Conservation (phyloP, 1,140 invertebrate genomes). For the Drosophila lowei region DNA sequence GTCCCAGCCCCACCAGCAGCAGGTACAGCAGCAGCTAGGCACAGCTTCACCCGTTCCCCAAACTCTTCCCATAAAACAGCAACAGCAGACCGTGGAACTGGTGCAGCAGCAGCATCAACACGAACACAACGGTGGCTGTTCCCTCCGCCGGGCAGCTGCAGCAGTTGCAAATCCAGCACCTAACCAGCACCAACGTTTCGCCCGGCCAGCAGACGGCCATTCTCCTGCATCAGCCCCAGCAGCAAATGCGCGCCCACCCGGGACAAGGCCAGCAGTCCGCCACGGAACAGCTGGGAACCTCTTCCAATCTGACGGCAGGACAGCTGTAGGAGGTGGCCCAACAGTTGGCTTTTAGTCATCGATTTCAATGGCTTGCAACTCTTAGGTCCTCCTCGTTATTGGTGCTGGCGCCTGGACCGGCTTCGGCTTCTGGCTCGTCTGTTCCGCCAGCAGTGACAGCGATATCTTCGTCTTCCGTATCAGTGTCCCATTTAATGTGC, state of each 20-base stretch:
- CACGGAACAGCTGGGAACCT: slow-evolving; percentile 72
- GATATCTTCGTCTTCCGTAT: no score
- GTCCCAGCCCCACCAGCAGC: slow-evolving; percentile 41
- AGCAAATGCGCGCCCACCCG: slow-evolving; percentile 51
- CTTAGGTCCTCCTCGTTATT: no score
- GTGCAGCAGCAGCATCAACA: slow-evolving; percentile 42
- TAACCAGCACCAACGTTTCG: slow-evolving; percentile 52
- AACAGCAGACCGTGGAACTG: slow-evolving; percentile 47
- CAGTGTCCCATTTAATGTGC: no score
- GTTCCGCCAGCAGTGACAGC: no score
- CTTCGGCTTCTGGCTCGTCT: no score
- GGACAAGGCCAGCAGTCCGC: slow-evolving; percentile 29
- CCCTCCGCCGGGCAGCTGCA: slow-evolving; percentile 55
- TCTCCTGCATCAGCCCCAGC: slow-evolving; percentile 64
- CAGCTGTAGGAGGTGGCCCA: slow-evolving; percentile 77
- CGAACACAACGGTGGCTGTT: slow-evolving; percentile 58
- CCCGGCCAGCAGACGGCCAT: slow-evolving; percentile 69
- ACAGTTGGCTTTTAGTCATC: no score
- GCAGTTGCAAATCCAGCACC: slow-evolving; percentile 67
- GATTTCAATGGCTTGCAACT: no score
- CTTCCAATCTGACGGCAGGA: slow-evolving; percentile 56
- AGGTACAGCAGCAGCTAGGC: slow-evolving; percentile 52
- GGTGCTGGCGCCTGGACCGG: no score
- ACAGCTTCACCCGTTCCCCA: slow-evolving; percentile 22
- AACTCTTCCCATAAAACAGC: slow-evolving; percentile 45